phyloP scores from a whole-genome alignment of 2,888 invertebrate genomes.

The Hyles lineata region DNA sequence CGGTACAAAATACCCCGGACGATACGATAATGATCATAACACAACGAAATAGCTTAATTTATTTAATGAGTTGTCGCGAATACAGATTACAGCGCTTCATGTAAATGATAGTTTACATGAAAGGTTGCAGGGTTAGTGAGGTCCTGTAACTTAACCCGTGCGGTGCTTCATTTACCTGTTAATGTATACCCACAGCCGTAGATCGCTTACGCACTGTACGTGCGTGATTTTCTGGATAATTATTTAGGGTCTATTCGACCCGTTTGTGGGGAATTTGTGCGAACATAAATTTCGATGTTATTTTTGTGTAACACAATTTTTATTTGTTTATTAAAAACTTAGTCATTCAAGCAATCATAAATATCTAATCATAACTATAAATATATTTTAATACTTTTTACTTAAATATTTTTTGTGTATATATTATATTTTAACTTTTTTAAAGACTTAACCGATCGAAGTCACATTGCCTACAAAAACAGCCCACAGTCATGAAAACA shows the following conservation, averaged over 20 bases:
- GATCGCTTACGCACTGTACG: conserved; percentile 42
- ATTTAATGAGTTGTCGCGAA: conserved; percentile 26
- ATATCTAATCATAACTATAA: too few relatives aligned
- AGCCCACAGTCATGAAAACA: too few relatives aligned
- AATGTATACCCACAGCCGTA: conserved; percentile 46
- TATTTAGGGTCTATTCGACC: conserved; percentile 2
- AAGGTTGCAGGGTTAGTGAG: conserved; percentile 55
- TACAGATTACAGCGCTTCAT: conserved; percentile 29
- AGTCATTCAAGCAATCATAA: too few relatives aligned
- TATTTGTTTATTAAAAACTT: too few relatives aligned
- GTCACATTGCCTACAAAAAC: too few relatives aligned
- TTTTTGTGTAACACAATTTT: too few relatives aligned
- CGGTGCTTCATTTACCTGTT: conserved; percentile 54
- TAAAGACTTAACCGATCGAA: too few relatives aligned
- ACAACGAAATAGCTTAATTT: conserved; percentile 13
- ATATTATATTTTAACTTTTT: too few relatives aligned
- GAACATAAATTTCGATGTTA: too few relatives aligned
- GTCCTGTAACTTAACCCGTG: conserved; percentile 49
- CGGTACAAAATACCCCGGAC: background rate
- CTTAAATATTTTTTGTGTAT: too few relatives aligned
- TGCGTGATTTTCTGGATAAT: background rate
- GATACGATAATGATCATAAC: conserved; percentile 12
- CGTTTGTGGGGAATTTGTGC: background rate
- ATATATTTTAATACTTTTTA: too few relatives aligned
- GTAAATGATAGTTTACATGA: conserved; percentile 46